Base-by-base conservation (phyloP, 2,888 invertebrate genomes). In the Hirudinaria manillensis region DNA sequence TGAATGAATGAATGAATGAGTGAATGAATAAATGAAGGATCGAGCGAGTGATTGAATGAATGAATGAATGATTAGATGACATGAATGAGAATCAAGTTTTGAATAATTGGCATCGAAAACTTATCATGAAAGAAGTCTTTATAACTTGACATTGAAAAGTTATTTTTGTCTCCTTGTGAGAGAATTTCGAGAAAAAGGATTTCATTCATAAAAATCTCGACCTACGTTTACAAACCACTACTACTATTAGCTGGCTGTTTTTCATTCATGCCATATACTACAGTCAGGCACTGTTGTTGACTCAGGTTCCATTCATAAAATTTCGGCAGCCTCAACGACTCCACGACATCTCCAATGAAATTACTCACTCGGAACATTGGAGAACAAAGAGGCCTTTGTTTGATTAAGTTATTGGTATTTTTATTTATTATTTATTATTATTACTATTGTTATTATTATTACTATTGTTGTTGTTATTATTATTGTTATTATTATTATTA, bases 211-310 rank as follows among this genome's bases (percentile, higher is more conserved):
- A 61, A 61, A 61, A 27, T 61, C 24, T 61, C 61, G 24, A 61
- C 61, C 61, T 61, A 61, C 61, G 61, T 61, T 61, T 61, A 61
- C 61, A 61, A 61, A 61, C 61, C 24, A 61, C 61, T 61, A 61
- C 61, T 61, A 61, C 61, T 7, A n/a, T n/a, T n/a, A 61, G 24
- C 29, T 7, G 29, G 24, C 29, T 29, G 29, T 61, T 29, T 61
- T 29, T 24, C 61, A 61, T 29, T 61, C 24, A 24, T 61, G 29
- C 61, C 3, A 61, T 29, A 27, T 27, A 24, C 24, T 27, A 24
- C 21, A 61, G 61, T 61, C 61, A 61, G 13, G 61, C 61, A 16
- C 61, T 24, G 61, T 21, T 53, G 53, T 27, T 29, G 24, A 24
- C 24, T 24, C 24, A 61, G 61, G 61, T 61, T 61, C 61, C 61